A percentile compares a stretch with the other conserved stretches of the same genome.
Evolutionary conservation across 2,113 vertebrate species (phyloP).

Genomic region (Beaufortia kweichowensis): DNA sequence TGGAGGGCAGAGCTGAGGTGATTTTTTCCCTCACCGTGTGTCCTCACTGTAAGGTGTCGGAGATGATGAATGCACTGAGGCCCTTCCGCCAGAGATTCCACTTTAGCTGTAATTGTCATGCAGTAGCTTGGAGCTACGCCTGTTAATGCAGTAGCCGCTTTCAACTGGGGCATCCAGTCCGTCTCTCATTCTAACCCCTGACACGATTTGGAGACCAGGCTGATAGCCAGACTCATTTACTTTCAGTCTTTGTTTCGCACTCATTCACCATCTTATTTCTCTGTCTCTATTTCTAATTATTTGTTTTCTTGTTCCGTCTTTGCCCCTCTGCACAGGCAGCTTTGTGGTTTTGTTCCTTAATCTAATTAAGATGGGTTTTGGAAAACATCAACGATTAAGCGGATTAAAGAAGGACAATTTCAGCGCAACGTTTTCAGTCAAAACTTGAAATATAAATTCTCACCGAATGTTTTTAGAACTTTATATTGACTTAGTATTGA

Average conservation of each 20-base stretch:
- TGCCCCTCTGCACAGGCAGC: not conserved
- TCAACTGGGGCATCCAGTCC: conserved; percentile 18
- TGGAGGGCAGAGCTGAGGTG: conserved; percentile 49
- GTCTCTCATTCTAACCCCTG: conserved; percentile 32
- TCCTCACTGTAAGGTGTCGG: conserved; percentile 21
- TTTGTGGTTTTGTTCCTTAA: not conserved
- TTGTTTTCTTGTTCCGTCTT: conserved; percentile 10
- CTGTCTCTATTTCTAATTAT: conserved; percentile 26
- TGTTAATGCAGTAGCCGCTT: conserved; percentile 36
- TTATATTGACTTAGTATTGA: too few species aligned
- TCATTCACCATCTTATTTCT: conserved; percentile 33
- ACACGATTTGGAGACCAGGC: conserved; percentile 18
- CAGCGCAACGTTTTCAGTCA: too few species aligned
- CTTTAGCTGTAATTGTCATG: conserved; percentile 43
- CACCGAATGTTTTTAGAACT: too few species aligned
- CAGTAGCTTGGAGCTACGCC: conserved; percentile 21
- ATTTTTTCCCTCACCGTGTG: conserved; percentile 20
- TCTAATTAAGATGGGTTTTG: conserved; percentile 26
- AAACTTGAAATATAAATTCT: too few species aligned
- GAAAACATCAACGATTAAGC: conserved; percentile 13
- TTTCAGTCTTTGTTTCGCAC: not conserved
- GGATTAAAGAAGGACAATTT: not conserved
- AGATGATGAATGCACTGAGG: conserved; percentile 44
- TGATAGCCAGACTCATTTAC: conserved; percentile 13
- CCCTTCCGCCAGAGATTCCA: conserved; percentile 30